These are phyloP conservation scores for Zoanthus solanderi DNA, from an alignment of 92 coral and sea anemone species.

Conservation along the genomic window DNA sequence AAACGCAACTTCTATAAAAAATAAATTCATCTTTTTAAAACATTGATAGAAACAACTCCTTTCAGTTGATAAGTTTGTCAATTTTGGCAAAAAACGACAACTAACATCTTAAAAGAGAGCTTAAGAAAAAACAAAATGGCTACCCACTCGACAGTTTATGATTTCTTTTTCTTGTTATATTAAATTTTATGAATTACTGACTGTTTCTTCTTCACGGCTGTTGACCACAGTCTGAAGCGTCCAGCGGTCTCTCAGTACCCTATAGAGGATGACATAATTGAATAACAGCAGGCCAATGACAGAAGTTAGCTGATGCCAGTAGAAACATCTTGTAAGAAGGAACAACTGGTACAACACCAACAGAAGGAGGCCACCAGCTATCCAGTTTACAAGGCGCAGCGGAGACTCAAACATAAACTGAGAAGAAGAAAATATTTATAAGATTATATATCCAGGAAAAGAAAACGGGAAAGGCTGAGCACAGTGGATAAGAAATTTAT, in stretches of 20 bases:
- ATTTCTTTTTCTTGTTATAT: neutral
- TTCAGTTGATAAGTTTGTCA: neutral
- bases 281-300: constrained; percentile 85
- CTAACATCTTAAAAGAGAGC: too few species aligned
- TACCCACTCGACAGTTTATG: neutral
- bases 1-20: too few species aligned
- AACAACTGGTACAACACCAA: constrained; percentile 92
- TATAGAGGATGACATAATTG: constrained; percentile 91
- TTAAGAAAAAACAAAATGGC: constrained; percentile 6
- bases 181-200: constrained; percentile 18
- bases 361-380: constrained; percentile 75
- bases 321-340: constrained; percentile 80
- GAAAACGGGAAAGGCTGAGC: neutral
- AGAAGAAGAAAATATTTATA: neutral
- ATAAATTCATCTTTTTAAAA: too few species aligned
- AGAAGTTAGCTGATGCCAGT: constrained; percentile 95
- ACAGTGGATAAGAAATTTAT: too few species aligned
- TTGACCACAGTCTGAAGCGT: constrained; percentile 85
- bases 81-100: neutral
- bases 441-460: neutral
- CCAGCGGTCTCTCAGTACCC: constrained; percentile 97
- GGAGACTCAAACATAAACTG: constrained; percentile 99
- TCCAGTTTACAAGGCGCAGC: constrained; percentile 93
- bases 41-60: too few species aligned
- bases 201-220: constrained; percentile 58